phyloP scores from a whole-genome alignment of 2,888 invertebrate species.

The Pachymerium ferrugineum region DNA sequence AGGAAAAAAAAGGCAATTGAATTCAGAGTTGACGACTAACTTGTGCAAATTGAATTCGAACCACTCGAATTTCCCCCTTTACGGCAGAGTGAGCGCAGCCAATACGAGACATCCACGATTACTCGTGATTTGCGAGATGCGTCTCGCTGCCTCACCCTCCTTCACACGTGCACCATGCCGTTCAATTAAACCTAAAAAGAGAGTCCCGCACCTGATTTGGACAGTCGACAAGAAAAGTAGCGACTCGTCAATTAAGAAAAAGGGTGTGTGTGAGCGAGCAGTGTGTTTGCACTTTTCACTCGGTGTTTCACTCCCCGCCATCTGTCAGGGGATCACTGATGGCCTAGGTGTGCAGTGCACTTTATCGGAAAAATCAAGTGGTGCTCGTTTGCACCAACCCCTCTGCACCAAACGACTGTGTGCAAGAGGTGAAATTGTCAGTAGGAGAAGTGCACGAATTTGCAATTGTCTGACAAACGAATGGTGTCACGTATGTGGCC shows the following conservation, averaged over 20 bases:
- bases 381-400: slow-evolving; percentile 15
- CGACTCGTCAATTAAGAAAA: slow-evolving; percentile 18
- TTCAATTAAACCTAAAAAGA: background rate
- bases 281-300: slow-evolving; percentile 10
- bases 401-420: background rate
- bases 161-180: background rate
- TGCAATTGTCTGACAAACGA: no score
- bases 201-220: background rate
- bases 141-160: background rate
- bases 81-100: background rate
- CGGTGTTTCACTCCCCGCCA: slow-evolving; percentile 8
- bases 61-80: background rate
- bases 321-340: slow-evolving; percentile 18
- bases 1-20: background rate
- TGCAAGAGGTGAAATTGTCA: slow-evolving; percentile 7
- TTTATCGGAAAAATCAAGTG: slow-evolving; percentile 21
- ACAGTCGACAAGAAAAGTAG: slow-evolving; percentile 21
- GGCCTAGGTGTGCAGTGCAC: slow-evolving; percentile 21
- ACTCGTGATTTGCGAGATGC: slow-evolving; percentile 17
- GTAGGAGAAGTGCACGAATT: background rate
- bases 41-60: slow-evolving; percentile 18
- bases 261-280: background rate
- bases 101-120: slow-evolving; percentile 12
- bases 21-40: background rate
- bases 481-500: no score